Base-by-base conservation (phyloP, 2,797 vertebrate genomes). In the Diplodus sargus region DNA sequence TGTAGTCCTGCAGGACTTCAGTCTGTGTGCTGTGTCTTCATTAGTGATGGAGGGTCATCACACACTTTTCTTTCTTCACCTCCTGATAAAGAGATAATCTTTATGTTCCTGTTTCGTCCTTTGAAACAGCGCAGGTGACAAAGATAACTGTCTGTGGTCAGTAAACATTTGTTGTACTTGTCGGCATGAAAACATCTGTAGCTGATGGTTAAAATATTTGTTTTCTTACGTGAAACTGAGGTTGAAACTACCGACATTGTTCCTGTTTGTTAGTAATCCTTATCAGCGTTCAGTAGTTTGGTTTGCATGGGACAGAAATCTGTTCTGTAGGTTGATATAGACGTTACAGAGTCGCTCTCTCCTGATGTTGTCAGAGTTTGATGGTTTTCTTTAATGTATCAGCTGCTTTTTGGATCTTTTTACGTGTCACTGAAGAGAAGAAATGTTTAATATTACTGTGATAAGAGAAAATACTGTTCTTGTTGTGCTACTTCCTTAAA, bases 41-140 rank as follows among this genome's bases (percentile, higher is more conserved):
- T 75, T 72, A 64, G 45, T 28, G 20, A 53, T 17, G 39, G 30
- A 48, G 17, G 4, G 6, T 22, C 43, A 6, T 34, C 13, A n/a
- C 5, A 16, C 12, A 7, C 23, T 34, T 42, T 25, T 17, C 3
- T 68, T 51, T 65, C 73, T 69, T 14, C 13, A 18, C 43, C 22
- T 60, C 6, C 34, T 58, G 65, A 66, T 69, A 56, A 42, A 60
- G 56, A 74, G 68, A 81, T 54, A 78, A 70, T n/a, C 34, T 77
- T 18, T 11, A 17, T 42, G 16, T 60, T 49, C 57, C 20, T 52
- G 17, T 11, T 54, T 69, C 48, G 39, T 25, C n/a, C 49, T 60
- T 70, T 53, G 51, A 61, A 68, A 23, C n/a, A 3, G 16, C 2
- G 17, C 23, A 56, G 43, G 28, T 57, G 22, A 63, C 45, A 62